Evolutionary conservation across 2,797 vertebrate genomes (phyloP).

Genomic region (Choloepus didactylus): DNA sequence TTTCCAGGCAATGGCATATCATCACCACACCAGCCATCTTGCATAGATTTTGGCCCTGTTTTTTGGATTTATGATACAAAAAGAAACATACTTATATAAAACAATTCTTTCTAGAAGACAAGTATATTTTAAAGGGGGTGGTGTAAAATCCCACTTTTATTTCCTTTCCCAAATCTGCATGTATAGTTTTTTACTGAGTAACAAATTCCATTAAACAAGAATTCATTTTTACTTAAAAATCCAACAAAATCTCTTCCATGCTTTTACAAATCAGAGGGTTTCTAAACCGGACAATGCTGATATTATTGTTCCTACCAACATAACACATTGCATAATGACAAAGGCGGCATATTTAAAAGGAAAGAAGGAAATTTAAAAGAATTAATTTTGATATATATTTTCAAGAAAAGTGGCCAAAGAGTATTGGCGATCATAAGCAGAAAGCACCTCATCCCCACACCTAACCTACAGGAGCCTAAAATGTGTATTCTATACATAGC

Average conservation of each 20-base stretch:
- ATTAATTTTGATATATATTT: neutral
- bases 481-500: neutral
- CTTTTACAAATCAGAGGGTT: slow-evolving; percentile 15
- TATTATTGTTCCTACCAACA: neutral
- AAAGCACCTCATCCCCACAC: neutral
- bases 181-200: neutral
- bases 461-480: neutral
- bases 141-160: neutral
- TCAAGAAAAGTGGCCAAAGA: neutral
- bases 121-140: neutral
- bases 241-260: neutral
- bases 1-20: slow-evolving; percentile 91
- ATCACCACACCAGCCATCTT: slow-evolving; percentile 96
- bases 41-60: slow-evolving; percentile 96
- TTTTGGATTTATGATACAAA: slow-evolving; percentile 52
- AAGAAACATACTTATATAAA: slow-evolving; percentile 57
- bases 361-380: neutral
- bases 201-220: neutral
- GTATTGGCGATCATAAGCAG: neutral
- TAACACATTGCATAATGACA: neutral
- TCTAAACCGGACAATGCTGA: neutral
- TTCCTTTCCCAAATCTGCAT: neutral
- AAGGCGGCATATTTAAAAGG: neutral
- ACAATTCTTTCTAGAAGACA: slow-evolving; percentile 13
- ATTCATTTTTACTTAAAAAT: neutral